Evolutionary conservation across 2,888 invertebrate genomes (phyloP).

Genomic region (Drosophila neonasuta): DNA sequence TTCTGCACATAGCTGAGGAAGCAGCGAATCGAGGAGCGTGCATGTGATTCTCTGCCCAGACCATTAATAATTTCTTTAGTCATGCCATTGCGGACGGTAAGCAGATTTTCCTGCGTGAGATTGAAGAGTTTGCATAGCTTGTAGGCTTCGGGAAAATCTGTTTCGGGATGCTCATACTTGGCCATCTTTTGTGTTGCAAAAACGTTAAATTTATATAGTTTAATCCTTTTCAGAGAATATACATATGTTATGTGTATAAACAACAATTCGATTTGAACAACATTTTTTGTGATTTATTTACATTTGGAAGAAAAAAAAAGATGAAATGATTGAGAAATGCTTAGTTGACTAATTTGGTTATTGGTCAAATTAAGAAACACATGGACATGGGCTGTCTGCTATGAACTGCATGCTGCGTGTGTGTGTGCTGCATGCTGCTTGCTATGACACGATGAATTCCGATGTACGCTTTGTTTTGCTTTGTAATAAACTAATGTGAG

Average conservation of each 20-base stretch:
- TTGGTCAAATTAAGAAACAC: constrained; percentile 16
- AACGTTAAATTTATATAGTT: not conserved
- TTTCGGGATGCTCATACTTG: constrained; percentile 40
- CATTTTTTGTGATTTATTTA: constrained; percentile 58
- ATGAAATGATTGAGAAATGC: constrained; percentile 48
- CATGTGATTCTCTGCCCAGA: constrained; percentile 88
- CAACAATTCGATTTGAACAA: constrained; percentile 44
- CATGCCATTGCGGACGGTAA: constrained; percentile 88
- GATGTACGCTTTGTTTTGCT: constrained; percentile 29
- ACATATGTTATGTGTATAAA: not conserved
- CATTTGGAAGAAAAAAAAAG: constrained; percentile 27
- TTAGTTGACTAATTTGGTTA: constrained; percentile 57
- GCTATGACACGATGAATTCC: constrained; percentile 75
- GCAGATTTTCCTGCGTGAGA: constrained; percentile 88
- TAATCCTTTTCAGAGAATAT: not conserved
- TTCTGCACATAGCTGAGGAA: constrained; percentile 96
- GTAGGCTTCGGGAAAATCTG: constrained; percentile 58
- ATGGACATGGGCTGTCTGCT: constrained; percentile 48
- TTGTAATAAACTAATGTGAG: constrained; percentile 52
- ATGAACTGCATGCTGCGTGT: constrained; percentile 36
- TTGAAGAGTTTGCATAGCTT: constrained; percentile 83
- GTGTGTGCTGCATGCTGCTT: constrained; percentile 32
- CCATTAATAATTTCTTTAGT: constrained; percentile 89
- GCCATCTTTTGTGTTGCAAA: constrained; percentile 3
- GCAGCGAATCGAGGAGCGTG: constrained; percentile 91